Base-by-base conservation (phyloP, 1,140 invertebrate genomes). In the Heterodera carotae region DNA sequence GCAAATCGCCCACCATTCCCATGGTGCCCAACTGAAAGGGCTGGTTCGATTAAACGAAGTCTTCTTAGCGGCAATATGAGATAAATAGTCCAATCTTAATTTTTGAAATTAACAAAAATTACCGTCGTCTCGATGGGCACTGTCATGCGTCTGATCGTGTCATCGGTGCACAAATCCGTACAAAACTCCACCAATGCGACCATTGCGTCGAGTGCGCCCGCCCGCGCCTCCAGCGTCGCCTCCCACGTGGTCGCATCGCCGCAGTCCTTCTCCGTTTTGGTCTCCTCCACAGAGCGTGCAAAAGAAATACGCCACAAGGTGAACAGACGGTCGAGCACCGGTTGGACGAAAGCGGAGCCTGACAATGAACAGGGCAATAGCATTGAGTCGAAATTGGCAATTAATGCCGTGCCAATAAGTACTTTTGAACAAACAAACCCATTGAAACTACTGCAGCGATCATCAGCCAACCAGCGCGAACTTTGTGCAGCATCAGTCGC, bases 191-290 rank as follows among this genome's bases (percentile, higher is more conserved):
- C 88, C 87, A 98, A 94, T 88, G 94, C 96, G 84, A 97, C 92
- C 86, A 86, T 86, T 5, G 84, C 80, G 22, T 94, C 95, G 4
- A 99, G 88, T 15, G 97, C 97, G 0, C 97, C 97, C 22, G 96
- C 94, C 75, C 97, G 90, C 22, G 94, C 95, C 90, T 98, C 96
- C 66, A 99, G 89, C 1, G 96, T 97, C 27, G 98, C 94, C 79
- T 98, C 95, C 97, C 97, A 99, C 59, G 96, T 99, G 88, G 98
- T 98, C 0, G 94, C 93, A 90, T 99, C 97, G 8, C 97, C 97
- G 77, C 96, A 91, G 8, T 48, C 75, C 87, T 97, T 98, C 89
- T 99, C 96, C 8, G 94, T 94, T 85, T 98, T 96, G 29, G 98
- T 90, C 88, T 99, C 96, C 87, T 97, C 97, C 36, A 92, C 92